phyloP scores from a whole-genome alignment of 2,797 vertebrate species.

The Tachyglossus aculeatus region DNA sequence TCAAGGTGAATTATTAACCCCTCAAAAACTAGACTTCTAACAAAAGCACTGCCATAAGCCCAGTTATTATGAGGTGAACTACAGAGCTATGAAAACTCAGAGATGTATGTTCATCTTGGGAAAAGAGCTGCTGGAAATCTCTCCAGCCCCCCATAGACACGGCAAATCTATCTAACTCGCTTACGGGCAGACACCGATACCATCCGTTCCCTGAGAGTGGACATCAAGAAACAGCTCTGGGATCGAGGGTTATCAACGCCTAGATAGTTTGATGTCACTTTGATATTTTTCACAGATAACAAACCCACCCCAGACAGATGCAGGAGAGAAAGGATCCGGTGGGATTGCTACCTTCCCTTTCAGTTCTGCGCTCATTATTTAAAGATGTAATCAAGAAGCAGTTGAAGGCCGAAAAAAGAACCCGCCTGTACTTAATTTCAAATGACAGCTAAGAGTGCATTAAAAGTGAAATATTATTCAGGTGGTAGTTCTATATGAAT shows the following conservation, averaged over 20 bases:
- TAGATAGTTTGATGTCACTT: constrained; percentile 15
- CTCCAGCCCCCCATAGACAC: constrained; percentile 22
- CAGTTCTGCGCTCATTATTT: constrained; percentile 31
- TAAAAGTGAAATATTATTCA: constrained; percentile 44
- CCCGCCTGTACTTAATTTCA: constrained; percentile 51
- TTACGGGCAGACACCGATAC: constrained; percentile 32
- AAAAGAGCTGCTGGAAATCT: constrained; percentile 46
- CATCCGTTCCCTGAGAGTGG: constrained; percentile 27
- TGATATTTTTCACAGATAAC: background rate
- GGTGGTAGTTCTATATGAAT: constrained; percentile 43
- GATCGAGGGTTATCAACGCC: constrained; percentile 32
- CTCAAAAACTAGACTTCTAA: constrained; percentile 44
- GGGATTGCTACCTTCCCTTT: constrained; percentile 19
- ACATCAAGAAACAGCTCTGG: constrained; percentile 32
- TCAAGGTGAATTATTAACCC: constrained; percentile 45
- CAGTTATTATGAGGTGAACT: constrained; percentile 38
- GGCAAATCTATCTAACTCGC: constrained; percentile 45
- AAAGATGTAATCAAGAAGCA: constrained; percentile 44
- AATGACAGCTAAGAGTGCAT: constrained; percentile 43
- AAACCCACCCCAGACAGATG: background rate
- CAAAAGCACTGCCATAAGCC: constrained; percentile 22
- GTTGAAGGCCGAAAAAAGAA: constrained; percentile 48
- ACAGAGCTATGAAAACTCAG: constrained; percentile 38
- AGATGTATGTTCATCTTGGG: background rate
- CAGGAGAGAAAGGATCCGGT: background rate